phyloP scores from a whole-genome alignment of 1,140 invertebrate species.

The Aricia agestis region DNA sequence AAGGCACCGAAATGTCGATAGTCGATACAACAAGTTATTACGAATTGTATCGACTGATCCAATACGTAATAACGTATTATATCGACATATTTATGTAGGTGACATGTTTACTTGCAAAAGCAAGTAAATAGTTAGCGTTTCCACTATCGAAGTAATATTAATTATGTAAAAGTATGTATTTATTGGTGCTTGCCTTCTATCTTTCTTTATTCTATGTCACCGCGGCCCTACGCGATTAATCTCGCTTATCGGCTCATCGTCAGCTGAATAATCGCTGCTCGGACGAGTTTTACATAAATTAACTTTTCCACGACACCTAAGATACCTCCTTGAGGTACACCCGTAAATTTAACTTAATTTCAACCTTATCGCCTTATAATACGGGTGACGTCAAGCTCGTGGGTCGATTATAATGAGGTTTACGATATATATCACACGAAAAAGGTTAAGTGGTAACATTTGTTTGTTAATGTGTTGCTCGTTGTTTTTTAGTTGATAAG shows the following conservation, averaged over 20 bases:
- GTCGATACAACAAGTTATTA: too few relatives aligned
- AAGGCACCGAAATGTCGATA: too few relatives aligned
- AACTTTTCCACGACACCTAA: conserved; percentile 70
- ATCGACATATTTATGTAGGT: too few relatives aligned
- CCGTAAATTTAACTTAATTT: conserved; percentile 30
- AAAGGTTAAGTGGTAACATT: conserved; percentile 74
- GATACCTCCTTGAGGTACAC: conserved; percentile 55
- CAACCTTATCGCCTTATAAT: conserved; percentile 25
- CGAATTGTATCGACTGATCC: too few relatives aligned
- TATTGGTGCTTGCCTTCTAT: background rate
- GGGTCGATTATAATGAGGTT: conserved; percentile 59
- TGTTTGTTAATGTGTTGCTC: conserved; percentile 67
- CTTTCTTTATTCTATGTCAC: background rate
- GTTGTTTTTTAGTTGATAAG: conserved; percentile 54
- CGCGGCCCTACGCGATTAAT: conserved; percentile 47
- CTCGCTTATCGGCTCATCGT: conserved; percentile 65
- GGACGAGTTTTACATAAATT: conserved; percentile 72
- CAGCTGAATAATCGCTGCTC: conserved; percentile 44
- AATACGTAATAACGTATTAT: too few relatives aligned
- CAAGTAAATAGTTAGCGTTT: too few relatives aligned
- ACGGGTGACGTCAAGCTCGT: conserved; percentile 23
- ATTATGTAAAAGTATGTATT: background rate
- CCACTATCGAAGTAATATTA: too few relatives aligned
- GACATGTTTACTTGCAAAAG: too few relatives aligned
- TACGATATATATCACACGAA: conserved; percentile 62